phyloP scores from a whole-genome alignment of 2,888 invertebrate species.

The Rhogogaster chlorosoma region DNA sequence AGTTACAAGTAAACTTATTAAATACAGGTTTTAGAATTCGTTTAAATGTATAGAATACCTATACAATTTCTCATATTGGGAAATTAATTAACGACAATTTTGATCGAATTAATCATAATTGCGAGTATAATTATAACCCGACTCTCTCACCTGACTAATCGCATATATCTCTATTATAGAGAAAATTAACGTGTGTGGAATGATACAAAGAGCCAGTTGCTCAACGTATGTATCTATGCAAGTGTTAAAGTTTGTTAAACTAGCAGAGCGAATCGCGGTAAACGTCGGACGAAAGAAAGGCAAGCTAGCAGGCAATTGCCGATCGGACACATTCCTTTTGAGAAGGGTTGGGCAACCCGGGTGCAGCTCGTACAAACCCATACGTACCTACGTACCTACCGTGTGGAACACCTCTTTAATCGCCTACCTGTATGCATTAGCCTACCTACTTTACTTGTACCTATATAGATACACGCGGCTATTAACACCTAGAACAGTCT shows the following conservation, averaged over 20 bases:
- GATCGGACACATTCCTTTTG: constrained; percentile 40
- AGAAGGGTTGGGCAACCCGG: constrained; percentile 39
- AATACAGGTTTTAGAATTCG: background rate
- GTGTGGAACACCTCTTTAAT: background rate
- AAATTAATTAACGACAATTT: background rate
- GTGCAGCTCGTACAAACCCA: background rate
- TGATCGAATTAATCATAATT: background rate
- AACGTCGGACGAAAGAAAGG: constrained; percentile 38
- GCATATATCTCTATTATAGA: too few relatives aligned
- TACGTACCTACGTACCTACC: background rate
- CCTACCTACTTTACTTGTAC: background rate
- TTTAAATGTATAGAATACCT: background rate
- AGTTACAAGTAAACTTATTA: background rate
- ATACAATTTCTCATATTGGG: background rate
- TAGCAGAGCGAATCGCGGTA: constrained; percentile 57
- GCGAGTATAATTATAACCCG: too few relatives aligned
- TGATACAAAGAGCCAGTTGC: background rate
- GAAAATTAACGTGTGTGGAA: too few relatives aligned
- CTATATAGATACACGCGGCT: background rate
- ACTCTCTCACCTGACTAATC: too few relatives aligned
- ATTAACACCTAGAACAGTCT: background rate
- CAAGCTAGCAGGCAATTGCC: constrained; percentile 51
- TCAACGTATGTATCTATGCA: background rate
- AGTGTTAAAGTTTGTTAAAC: constrained; percentile 54
- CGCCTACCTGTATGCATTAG: background rate